Evolutionary conservation across 2,797 vertebrate genomes (phyloP).

Genomic region (Melopsittacus undulatus): DNA sequence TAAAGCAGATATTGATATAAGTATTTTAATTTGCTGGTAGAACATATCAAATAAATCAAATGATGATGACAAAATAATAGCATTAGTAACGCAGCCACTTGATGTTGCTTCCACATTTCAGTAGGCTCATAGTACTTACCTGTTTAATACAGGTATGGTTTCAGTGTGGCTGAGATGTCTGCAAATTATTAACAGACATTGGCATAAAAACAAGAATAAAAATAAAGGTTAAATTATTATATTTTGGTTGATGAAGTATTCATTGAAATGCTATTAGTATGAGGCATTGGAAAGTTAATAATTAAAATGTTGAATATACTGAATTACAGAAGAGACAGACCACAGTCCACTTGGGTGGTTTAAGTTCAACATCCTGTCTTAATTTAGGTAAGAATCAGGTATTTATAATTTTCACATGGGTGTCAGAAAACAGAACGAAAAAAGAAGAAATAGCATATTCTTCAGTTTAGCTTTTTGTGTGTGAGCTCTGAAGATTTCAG

Average conservation of each 20-base stretch:
- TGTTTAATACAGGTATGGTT: neutral
- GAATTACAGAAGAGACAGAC: neutral
- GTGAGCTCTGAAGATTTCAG: neutral
- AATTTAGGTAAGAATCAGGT: neutral
- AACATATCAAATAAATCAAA: constrained; percentile 32
- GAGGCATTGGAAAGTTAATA: constrained; percentile 5
- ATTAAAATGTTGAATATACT: neutral
- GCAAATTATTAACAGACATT: neutral
- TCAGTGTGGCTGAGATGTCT: neutral
- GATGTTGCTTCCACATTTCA: neutral
- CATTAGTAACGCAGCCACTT: neutral
- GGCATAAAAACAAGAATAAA: neutral
- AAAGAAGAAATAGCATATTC: neutral
- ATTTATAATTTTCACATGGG: neutral
- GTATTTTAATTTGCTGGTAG: constrained; percentile 32
- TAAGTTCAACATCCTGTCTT: neutral
- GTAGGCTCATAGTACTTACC: neutral
- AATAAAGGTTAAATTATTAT: neutral
- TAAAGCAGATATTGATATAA: neutral
- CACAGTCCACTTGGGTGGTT: neutral
- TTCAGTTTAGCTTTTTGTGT: neutral
- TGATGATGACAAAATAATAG: neutral
- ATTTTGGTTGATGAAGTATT: constrained; percentile 31
- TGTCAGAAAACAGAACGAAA: neutral
- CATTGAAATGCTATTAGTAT: constrained; percentile 22